phyloP scores from a whole-genome alignment of 1,140 invertebrate species.

The Drosophila pallidifrons region DNA sequence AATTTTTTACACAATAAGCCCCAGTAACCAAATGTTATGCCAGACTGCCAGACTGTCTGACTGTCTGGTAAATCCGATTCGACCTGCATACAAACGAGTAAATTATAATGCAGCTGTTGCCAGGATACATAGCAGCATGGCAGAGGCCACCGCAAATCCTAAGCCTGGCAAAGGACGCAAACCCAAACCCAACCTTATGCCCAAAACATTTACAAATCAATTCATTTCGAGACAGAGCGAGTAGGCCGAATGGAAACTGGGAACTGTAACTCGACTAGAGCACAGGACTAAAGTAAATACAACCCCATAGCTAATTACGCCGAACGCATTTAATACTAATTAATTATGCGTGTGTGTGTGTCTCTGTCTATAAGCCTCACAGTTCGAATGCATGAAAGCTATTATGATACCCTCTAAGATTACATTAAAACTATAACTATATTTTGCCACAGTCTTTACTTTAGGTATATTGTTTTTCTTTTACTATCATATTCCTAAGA shows the following conservation, averaged over 20 bases:
- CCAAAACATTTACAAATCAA: constrained; percentile 62
- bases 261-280: constrained; percentile 12
- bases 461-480: too few species aligned
- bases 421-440: neutral
- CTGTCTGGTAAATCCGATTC: constrained; percentile 49
- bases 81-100: constrained; percentile 61
- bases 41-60: neutral
- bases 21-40: constrained; percentile 16
- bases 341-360: constrained; percentile 52
- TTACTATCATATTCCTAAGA: too few species aligned
- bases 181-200: constrained; percentile 8
- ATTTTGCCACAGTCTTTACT: too few species aligned
- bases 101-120: constrained; percentile 66
- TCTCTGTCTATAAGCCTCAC: constrained; percentile 4
- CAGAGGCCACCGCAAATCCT: constrained; percentile 29
- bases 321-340: constrained; percentile 56
- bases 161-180: constrained; percentile 13
- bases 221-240: constrained; percentile 36
- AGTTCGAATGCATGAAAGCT: neutral
- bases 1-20: constrained; percentile 55
- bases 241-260: neutral
- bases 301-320: constrained; percentile 54
- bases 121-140: constrained; percentile 6
- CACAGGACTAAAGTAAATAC: constrained; percentile 40
- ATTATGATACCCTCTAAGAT: constrained; percentile 1